A percentile compares a stretch with the other conserved stretches of the same genome.
phyloP scores from a whole-genome alignment of 2,888 invertebrate genomes.

The Machimus atricapillus region DNA sequence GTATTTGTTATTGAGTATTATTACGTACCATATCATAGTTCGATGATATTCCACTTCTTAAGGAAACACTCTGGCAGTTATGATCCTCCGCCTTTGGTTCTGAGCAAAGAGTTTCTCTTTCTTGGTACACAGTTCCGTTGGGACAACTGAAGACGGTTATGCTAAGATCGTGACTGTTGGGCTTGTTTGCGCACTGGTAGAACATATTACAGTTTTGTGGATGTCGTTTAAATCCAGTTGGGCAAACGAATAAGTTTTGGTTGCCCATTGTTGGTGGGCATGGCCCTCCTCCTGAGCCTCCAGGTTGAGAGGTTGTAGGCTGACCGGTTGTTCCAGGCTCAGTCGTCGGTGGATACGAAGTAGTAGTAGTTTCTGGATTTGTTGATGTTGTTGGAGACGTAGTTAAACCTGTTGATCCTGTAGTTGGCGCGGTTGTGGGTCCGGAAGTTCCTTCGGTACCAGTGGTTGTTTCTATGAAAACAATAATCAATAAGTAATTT shows the following conservation, averaged over 20 bases:
- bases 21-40: constrained; percentile 29
- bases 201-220: constrained; percentile 83
- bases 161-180: constrained; percentile 73
- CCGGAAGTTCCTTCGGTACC: not conserved
- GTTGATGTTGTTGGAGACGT: not conserved
- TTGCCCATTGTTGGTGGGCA: constrained; percentile 64
- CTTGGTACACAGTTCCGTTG: constrained; percentile 77
- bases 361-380: not conserved
- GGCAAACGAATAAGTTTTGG: constrained; percentile 77
- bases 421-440: not conserved
- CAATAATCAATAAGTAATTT: not conserved
- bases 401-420: constrained; percentile 42
- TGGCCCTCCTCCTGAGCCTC: constrained; percentile 49
- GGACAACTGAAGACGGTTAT: constrained; percentile 79
- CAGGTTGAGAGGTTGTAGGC: constrained; percentile 29
- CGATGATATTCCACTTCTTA: not conserved
- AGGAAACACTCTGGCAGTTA: constrained; percentile 45
- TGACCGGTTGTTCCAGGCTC: constrained; percentile 22
- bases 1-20: not conserved
- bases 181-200: constrained; percentile 79
- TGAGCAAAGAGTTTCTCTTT: constrained; percentile 75
- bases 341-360: constrained; percentile 31
- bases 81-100: constrained; percentile 66
- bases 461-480: constrained; percentile 43
- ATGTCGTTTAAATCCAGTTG: constrained; percentile 82